phyloP scores from a whole-genome alignment of 2,797 vertebrate species.

The Pipistrellus kuhlii region DNA sequence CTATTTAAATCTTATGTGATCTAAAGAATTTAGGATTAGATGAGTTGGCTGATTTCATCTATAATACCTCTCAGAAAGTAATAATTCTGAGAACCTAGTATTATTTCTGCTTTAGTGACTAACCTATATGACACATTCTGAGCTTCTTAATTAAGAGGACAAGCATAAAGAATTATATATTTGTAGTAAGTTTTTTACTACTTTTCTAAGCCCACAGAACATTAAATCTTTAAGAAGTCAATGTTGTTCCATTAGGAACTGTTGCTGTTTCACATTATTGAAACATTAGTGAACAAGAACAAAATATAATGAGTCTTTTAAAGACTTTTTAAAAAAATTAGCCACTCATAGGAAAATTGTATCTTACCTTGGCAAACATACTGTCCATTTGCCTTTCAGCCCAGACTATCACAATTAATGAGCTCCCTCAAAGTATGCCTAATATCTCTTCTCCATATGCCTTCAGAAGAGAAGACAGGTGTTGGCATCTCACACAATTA shows the following conservation, averaged over 20 bases:
- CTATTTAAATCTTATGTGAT: slow-evolving; percentile 44
- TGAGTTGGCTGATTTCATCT: slow-evolving; percentile 46
- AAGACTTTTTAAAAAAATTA: slow-evolving; percentile 37
- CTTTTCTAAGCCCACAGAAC: slow-evolving; percentile 41
- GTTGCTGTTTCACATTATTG: slow-evolving; percentile 51
- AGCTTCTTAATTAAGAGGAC: slow-evolving; percentile 64
- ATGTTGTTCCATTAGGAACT: slow-evolving; percentile 41
- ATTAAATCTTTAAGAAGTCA: slow-evolving; percentile 36
- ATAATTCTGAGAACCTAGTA: slow-evolving; percentile 65
- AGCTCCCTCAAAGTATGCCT: slow-evolving; percentile 19
- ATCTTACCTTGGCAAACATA: slow-evolving; percentile 59
- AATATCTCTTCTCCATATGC: neutral
- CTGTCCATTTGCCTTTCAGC: slow-evolving; percentile 44
- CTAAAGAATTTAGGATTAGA: slow-evolving; percentile 13
- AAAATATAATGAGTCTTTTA: slow-evolving; percentile 65
- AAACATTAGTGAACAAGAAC: slow-evolving; percentile 60
- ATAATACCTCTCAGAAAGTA: slow-evolving; percentile 73
- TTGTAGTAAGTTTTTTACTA: slow-evolving; percentile 33
- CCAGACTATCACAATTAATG: slow-evolving; percentile 31
- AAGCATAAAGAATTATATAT: slow-evolving; percentile 42
- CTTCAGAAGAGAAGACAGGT: slow-evolving; percentile 21
- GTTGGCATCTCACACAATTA: slow-evolving; percentile 15
- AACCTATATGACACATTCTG: neutral
- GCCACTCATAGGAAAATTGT: slow-evolving; percentile 34
- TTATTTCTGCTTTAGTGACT: slow-evolving; percentile 66